Evolutionary conservation across 2,888 invertebrate genomes (phyloP), one percentile per base, ranked within the genome.

Genomic region (Stenotaenia linearis): DNA sequence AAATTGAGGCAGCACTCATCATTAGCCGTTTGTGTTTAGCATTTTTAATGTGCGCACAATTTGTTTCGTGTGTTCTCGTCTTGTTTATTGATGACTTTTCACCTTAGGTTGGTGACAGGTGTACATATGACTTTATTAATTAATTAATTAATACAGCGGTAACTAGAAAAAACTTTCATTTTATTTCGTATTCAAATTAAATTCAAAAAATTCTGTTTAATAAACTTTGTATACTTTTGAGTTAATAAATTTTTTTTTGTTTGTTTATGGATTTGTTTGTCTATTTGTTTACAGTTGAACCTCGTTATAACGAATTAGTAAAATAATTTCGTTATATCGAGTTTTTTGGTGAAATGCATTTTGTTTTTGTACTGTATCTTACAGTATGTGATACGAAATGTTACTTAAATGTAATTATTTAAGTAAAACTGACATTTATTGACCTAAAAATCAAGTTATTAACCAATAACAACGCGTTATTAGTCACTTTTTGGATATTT

Each of bases 1-100:
- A 56, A 56, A 56, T 15, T 7, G 2, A 40, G 12, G 40, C 40
- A 21, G 56, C 23, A 21, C 25, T 25, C 61, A 61, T 61, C 61
- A 61, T 61, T 61, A 61, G 25, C 61, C 61, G 28, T 61, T 61
- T 61, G 61, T 61, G 61, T 25, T 23, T 25, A 28, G 25, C 23
- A 61, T 61, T 61, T 25, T 23, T 61, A 61, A 61, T 61, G 23
- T 61, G 25, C 61, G 3, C 61, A 61, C 61, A 56, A 56, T 61
- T 61, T 25, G 61, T 15, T 28, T 9, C 61, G 61, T 61, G 61
- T 23, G 61, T 61, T 61, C n/a, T n/a, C 61, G 61, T 61, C 61
- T 61, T 61, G 61, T 61, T 45, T 61, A 61, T 61, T 61, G 61
- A 61, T 25, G 61, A 61, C 61, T 25, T 25, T 25, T 61, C 61